Evolutionary conservation across 2,113 vertebrate genomes (phyloP).

Genomic region (Geococcyx californianus): DNA sequence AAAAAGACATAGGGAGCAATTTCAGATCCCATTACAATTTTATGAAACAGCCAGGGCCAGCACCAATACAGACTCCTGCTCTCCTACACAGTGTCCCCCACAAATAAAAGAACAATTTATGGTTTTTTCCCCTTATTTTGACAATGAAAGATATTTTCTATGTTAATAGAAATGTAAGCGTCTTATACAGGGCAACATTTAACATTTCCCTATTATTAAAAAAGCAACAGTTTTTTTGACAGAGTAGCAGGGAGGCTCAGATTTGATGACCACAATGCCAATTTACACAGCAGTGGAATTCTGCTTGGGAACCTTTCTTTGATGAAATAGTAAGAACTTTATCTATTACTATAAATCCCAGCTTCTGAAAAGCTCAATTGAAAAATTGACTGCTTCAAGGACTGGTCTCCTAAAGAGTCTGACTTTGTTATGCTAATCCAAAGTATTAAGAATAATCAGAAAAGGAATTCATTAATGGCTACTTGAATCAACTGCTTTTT

Average conservation of each 20-base stretch:
- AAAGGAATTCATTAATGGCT: constrained; percentile 16
- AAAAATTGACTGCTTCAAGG: constrained; percentile 15
- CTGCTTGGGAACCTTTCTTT: background rate
- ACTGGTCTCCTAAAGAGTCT: background rate
- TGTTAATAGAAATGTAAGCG: background rate
- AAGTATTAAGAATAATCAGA: constrained; percentile 16
- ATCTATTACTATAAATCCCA: background rate
- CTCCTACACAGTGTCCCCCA: background rate
- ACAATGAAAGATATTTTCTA: background rate
- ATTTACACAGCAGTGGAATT: background rate
- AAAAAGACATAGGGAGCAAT: background rate
- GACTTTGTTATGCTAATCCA: constrained; percentile 53
- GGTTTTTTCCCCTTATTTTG: background rate
- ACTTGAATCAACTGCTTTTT: constrained; percentile 45
- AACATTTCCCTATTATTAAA: background rate
- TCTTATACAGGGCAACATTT: background rate
- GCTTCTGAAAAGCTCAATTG: background rate
- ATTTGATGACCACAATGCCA: background rate
- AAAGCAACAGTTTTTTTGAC: background rate
- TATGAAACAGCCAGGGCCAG: background rate
- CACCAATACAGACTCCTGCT: background rate
- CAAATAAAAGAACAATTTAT: background rate
- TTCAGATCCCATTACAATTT: background rate
- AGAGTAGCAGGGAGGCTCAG: background rate
- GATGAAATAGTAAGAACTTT: background rate